Conservation (phyloP, 2,113 vertebrate species). For the Spea multiplicata region DNA sequence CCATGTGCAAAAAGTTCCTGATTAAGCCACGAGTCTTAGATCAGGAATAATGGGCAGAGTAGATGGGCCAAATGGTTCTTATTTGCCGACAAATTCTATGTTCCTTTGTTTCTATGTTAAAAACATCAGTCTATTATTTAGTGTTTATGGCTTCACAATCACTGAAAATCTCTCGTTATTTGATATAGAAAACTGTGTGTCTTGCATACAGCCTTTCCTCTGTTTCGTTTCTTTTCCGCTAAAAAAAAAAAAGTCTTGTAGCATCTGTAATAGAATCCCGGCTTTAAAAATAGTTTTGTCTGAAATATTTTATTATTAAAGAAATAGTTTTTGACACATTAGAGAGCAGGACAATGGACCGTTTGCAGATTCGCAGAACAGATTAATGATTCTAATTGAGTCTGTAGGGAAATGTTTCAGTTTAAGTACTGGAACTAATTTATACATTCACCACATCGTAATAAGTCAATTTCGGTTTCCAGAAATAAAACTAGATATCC, state of each 20-base stretch:
- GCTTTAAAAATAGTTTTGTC: slow-evolving; percentile 69
- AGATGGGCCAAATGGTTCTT: too few species aligned
- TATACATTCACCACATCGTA: slow-evolving; percentile 96
- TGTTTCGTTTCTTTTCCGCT: neutral
- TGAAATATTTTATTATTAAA: slow-evolving; percentile 84
- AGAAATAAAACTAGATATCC: slow-evolving; percentile 85
- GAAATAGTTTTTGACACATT: slow-evolving; percentile 81
- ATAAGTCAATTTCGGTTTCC: slow-evolving; percentile 93
- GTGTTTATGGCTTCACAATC: too few species aligned
- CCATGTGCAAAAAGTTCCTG: too few species aligned
- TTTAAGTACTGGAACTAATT: slow-evolving; percentile 98
- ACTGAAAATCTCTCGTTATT: neutral
- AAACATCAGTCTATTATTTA: too few species aligned
- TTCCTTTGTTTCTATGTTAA: too few species aligned
- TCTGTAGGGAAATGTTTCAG: slow-evolving; percentile 94
- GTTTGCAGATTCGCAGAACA: slow-evolving; percentile 79
- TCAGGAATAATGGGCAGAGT: too few species aligned
- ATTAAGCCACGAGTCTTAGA: too few species aligned
- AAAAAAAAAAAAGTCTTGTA: neutral
- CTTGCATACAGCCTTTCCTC: too few species aligned
- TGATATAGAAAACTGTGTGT: neutral
- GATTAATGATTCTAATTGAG: slow-evolving; percentile 92
- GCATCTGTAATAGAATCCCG: slow-evolving; percentile 64
- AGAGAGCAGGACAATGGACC: slow-evolving; percentile 74
- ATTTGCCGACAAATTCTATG: too few species aligned